A percentile compares a stretch with the other conserved stretches of the same genome.
Conservation (phyloP, 2,888 invertebrate species). For the Branchellion lobata region DNA sequence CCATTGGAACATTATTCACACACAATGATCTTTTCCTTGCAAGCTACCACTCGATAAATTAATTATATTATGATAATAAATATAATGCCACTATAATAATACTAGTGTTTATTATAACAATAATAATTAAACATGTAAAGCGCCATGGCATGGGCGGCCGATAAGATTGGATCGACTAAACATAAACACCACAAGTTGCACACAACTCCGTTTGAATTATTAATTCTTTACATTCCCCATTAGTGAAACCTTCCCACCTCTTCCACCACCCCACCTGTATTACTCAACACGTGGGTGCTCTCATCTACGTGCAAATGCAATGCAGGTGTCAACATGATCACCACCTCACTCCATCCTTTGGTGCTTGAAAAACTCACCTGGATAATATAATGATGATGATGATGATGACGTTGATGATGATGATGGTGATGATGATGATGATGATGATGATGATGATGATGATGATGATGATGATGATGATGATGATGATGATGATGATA, state of each 20-base stretch:
- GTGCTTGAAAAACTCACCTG: background rate
- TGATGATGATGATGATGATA: too few species aligned
- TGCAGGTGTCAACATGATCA: background rate
- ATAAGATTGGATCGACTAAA: background rate
- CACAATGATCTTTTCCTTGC: too few species aligned
- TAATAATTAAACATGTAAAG: too few species aligned
- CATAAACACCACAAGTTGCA: too few species aligned
- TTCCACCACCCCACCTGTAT: background rate
- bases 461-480: constrained; percentile 37
- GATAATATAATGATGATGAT: background rate
- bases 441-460: constrained; percentile 36
- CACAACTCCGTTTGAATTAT: too few species aligned
- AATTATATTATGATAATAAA: too few species aligned
- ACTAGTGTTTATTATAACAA: too few species aligned
- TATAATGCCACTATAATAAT: too few species aligned
- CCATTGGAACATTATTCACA: background rate
- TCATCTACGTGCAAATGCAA: background rate
- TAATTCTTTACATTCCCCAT: too few species aligned
- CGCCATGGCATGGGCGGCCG: background rate
- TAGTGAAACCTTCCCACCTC: too few species aligned
- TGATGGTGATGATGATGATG: constrained; percentile 31
- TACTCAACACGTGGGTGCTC: background rate
- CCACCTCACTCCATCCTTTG: background rate
- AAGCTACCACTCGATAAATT: too few species aligned
- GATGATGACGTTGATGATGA: constrained; percentile 5